phyloP scores from a whole-genome alignment of 2,797 vertebrate genomes.

The Erethizon dorsatum region DNA sequence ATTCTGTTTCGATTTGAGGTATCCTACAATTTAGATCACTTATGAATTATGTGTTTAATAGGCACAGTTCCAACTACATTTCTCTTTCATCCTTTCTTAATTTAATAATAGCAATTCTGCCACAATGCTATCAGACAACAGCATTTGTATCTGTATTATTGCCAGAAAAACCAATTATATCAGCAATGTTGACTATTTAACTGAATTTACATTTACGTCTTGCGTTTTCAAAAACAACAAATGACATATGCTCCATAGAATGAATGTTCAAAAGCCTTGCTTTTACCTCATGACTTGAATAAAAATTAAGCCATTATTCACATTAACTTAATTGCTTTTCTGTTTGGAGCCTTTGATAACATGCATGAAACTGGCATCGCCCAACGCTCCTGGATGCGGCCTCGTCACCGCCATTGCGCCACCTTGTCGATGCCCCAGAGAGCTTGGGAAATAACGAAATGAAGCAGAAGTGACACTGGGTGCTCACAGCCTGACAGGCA shows the following conservation, averaged over 20 bases:
- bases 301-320: conserved; percentile 68
- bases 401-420: rapidly evolving
- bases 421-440: not conserved
- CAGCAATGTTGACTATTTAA: not conserved
- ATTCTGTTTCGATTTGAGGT: not conserved
- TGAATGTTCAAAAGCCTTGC: not conserved
- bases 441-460: not conserved
- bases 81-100: not conserved
- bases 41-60: not conserved
- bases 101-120: not conserved
- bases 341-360: conserved; percentile 61
- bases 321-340: conserved; percentile 76
- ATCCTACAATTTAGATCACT: not conserved
- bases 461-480: not conserved
- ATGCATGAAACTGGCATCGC: not conserved
- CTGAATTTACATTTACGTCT: not conserved
- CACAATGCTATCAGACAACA: not conserved
- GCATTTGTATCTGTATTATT: not conserved
- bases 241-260: not conserved
- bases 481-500: not conserved
- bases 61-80: not conserved
- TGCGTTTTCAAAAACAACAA: conserved; percentile 13
- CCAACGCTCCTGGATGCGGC: not conserved
- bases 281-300: conserved; percentile 49
- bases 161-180: conserved; percentile 5